These are phyloP conservation scores for Neogobius melanostomus DNA, from an alignment of 2,113 vertebrate species.

Conservation along the genomic window DNA sequence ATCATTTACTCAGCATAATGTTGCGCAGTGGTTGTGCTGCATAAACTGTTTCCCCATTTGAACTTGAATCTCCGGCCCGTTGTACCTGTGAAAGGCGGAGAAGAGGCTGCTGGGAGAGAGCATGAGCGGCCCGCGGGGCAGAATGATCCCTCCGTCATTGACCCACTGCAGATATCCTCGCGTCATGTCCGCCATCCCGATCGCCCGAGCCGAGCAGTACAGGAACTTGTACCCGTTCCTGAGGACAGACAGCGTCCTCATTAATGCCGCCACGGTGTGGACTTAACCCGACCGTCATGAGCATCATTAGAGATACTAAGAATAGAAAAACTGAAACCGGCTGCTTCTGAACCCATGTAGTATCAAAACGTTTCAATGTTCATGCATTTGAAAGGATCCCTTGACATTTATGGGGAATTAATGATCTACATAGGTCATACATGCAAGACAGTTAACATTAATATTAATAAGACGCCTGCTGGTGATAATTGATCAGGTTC, in stretches of 20 bases:
- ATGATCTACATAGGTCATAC: too few species aligned
- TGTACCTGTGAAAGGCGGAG: slow-evolving; percentile 96
- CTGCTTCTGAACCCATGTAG: not conserved
- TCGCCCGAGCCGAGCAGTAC: slow-evolving; percentile 96
- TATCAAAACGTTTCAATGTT: too few species aligned
- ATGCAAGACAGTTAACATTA: too few species aligned
- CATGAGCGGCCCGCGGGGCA: slow-evolving; percentile 93
- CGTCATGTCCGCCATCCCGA: slow-evolving; percentile 98
- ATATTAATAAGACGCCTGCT: too few species aligned
- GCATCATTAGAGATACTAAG: slow-evolving; percentile 27
- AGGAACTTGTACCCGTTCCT: slow-evolving; percentile 99
- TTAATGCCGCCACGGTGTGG: slow-evolving; percentile 13
- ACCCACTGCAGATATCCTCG: slow-evolving; percentile 98
- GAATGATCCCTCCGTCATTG: slow-evolving; percentile 93
- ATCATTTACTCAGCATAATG: too few species aligned
- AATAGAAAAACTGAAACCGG: slow-evolving; percentile 16
- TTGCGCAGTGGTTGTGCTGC: too few species aligned
- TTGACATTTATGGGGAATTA: too few species aligned
- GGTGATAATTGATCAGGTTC: too few species aligned
- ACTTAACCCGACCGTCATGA: slow-evolving; percentile 3
- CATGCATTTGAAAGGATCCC: too few species aligned
- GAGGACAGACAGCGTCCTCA: slow-evolving; percentile 18
- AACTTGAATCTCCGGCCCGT: not conserved
- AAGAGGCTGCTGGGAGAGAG: slow-evolving; percentile 97
- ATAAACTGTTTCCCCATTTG: too few species aligned